Evolutionary conservation across 2,888 invertebrate species (phyloP), one percentile per base, ranked within the genome.

Genomic region (Lobophora halterata): DNA sequence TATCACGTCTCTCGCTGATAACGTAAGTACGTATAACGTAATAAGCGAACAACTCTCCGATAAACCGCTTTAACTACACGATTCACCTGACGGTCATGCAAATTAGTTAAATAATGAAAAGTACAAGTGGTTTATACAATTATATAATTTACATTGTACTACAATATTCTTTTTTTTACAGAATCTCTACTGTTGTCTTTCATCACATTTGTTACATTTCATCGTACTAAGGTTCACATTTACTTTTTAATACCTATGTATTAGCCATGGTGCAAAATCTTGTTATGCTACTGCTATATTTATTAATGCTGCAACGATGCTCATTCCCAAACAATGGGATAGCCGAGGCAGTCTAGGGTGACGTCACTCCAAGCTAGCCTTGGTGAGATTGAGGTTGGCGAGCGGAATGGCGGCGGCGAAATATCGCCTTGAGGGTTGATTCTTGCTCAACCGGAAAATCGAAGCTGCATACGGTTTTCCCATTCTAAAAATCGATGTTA

Each of bases 331-430:
- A 80, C 75, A 82, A 79, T 79, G 70, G 74, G 55, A 53, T 61
- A 59, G 49, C 57, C 20, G 32, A 27, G 45, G 32, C 46, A 41
- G 31, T n/a, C 39, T 43, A 35, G 32, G 64, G 50, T 83, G 83
- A 85, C 83, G 85, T 86, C 83, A 85, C 66, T 71, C 64, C 64
- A 66, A 65, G 68, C 72, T 71, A 81, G 80, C 83, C 82, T 81
- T 80, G 79, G 68, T n/a, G n/a, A n/a, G 70, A 81, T 79, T 75
- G 83, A 83, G 83, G 79, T 83, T 79, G 77, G 66, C 72, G 72
- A 67, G 73, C 71, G 72, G 72, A 79, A 74, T 70, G 70, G 66
- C 71, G 73, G 68, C 82, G 74, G 65, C 73, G 65, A 76, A 79
- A 77, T 76, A 73, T 79, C 76, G 74, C 71, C 75, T 75, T 65